These are phyloP conservation scores for Mirounga angustirostris DNA, from an alignment of 2,113 vertebrate species.

Conservation along the genomic window DNA sequence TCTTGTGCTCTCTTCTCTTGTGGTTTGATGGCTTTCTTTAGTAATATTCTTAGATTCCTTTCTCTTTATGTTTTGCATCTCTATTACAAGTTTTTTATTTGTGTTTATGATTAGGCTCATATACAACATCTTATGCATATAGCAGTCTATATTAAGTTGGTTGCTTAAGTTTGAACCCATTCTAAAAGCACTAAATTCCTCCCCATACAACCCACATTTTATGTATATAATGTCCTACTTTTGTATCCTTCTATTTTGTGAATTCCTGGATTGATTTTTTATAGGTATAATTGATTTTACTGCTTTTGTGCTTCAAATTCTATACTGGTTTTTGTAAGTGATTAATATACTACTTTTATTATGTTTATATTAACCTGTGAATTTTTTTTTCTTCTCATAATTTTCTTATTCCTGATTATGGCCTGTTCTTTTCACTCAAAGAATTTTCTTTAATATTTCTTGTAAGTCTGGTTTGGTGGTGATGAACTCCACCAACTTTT, in stretches of 20 bases:
- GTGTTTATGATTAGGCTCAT: background rate
- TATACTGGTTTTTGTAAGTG: background rate
- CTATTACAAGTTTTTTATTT: background rate
- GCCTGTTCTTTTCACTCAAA: background rate
- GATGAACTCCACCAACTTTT: background rate
- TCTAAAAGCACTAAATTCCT: background rate
- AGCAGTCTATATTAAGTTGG: background rate
- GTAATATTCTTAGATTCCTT: background rate
- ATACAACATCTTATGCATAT: background rate
- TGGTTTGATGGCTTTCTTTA: background rate
- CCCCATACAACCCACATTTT: background rate
- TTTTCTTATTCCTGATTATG: background rate
- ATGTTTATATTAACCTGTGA: background rate
- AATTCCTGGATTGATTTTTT: background rate
- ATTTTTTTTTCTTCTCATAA: background rate
- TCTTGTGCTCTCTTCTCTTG: background rate
- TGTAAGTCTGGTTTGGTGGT: background rate
- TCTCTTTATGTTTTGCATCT: background rate
- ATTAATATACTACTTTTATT: background rate
- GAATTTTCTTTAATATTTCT: background rate
- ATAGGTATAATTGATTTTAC: background rate
- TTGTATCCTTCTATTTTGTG: background rate
- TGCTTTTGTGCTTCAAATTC: background rate
- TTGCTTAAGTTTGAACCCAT: background rate
- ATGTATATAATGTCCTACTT: background rate